Conservation (phyloP, 1,140 invertebrate genomes). For the Lepidurus packardi region DNA sequence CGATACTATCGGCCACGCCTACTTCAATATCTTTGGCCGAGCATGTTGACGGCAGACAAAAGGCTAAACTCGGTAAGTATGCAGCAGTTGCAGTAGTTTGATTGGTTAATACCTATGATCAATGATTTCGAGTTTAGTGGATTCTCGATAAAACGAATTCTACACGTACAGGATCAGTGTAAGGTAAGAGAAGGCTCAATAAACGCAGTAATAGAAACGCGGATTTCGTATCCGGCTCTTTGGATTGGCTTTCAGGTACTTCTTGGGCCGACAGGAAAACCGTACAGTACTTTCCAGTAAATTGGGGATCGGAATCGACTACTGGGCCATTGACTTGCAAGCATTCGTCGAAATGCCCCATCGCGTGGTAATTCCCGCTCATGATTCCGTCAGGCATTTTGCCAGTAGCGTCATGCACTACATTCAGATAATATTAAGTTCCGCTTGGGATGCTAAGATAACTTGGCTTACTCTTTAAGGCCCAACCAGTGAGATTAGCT, state of each 20-base stretch:
- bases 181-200: not conserved
- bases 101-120: not conserved
- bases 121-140: not conserved
- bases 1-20: not conserved
- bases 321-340: not conserved
- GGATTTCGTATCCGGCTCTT: not conserved
- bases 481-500: not conserved
- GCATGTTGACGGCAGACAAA: conserved; percentile 26
- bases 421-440: not conserved
- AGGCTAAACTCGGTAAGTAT: not conserved
- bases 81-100: not conserved
- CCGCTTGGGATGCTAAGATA: not conserved
- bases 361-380: conserved; percentile 9
- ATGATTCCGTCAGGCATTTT: not conserved
- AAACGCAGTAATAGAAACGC: not conserved
- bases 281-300: conserved; percentile 28
- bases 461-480: conserved; percentile 28
- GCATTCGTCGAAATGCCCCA: conserved; percentile 32
- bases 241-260: not conserved
- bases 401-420: conserved; percentile 22
- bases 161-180: not conserved
- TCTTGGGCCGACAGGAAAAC: conserved; percentile 11
- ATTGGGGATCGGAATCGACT: not conserved
- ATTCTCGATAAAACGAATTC: not conserved
- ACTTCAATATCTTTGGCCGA: conserved; percentile 9